Evolutionary conservation across 2,888 invertebrate species (phyloP), one percentile per base, ranked within the genome.

Genomic region (Heliconius erato): DNA sequence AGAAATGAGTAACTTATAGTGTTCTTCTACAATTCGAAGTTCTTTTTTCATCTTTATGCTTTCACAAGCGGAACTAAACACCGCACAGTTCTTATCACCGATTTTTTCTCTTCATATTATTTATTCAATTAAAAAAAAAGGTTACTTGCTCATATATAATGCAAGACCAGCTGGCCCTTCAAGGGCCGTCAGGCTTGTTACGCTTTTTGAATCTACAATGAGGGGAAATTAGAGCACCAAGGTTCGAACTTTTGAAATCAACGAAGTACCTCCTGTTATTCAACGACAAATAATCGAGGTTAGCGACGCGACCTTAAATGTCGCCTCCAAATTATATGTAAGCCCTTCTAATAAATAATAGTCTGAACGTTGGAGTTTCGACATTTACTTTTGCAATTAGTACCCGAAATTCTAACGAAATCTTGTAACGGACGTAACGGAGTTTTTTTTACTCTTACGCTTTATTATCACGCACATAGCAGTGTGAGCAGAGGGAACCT

Each of bases 181-280:
- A 93, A 94, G 94, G 95, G 95, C 94, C 92, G 90, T 89, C 91
- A 91, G 90, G 91, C 90, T 91, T 88, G 93, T 92, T 92, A 94
- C 94, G 93, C 93, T 91, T 89, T 92, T 91, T 95, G 95, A 95
- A 96, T 96, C 88, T 88, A 94, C 93, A 95, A 96, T 95, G 93
- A 95, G 90, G 94, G 93, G 95, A 96, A 96, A 95, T 95, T 94
- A 91, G 95, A 93, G 91, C 92, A 94, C 89, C 95, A 94, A 95
- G 95, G 95, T 94, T 92, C 90, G 86, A 91, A 91, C 93, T 95
- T 95, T 95, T 94, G 95, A 94, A 95, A 96, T 93, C 93, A 87
- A 90, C 91, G 86, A 91, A 85, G 92, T 93, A 92, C 92, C 91
- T 91, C 88, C 89, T 88, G 89, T 88, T 89, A 89, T 90, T 90